A percentile compares a stretch with the other conserved stretches of the same genome.
Conservation (phyloP, 2,888 invertebrate species). For the Agrochola lychnidis region DNA sequence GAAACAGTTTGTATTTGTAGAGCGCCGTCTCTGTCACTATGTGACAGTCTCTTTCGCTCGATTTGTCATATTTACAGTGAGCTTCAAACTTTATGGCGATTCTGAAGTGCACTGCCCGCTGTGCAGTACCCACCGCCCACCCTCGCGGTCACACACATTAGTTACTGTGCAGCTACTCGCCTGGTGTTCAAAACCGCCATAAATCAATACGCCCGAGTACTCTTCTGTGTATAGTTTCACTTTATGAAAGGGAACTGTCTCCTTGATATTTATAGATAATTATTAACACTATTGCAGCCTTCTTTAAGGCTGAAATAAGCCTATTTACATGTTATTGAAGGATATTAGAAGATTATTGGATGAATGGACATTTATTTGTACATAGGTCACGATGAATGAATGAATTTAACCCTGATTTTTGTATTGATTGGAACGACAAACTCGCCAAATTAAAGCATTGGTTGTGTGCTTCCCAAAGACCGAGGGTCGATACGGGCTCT, state of each 20-base stretch:
- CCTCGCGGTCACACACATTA: too few relatives aligned
- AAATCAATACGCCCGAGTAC: not conserved
- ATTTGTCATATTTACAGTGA: not conserved
- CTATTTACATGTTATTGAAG: constrained; percentile 1
- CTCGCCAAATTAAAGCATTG: not conserved
- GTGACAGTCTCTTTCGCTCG: not conserved
- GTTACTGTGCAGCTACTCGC: not conserved
- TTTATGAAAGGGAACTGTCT: constrained; percentile 47
- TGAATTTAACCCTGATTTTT: not conserved
- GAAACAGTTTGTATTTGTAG: not conserved
- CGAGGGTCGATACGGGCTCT: too few relatives aligned
- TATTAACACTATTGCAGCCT: constrained; percentile 39
- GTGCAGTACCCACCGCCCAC: not conserved
- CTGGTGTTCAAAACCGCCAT: not conserved
- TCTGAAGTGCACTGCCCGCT: too few relatives aligned
- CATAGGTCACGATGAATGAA: constrained; percentile 13
- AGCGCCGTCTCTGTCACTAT: not conserved
- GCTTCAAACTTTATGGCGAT: not conserved
- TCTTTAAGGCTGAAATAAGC: not conserved
- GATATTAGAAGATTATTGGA: not conserved
- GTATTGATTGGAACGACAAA: constrained; percentile 15
- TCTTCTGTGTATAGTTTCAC: constrained; percentile 20
- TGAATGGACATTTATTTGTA: constrained; percentile 32
- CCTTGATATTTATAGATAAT: constrained; percentile 59
- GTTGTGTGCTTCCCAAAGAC: constrained; percentile 8